Evolutionary conservation across 2,888 invertebrate species (phyloP).

Genomic region (Aproaerema taeniolella): DNA sequence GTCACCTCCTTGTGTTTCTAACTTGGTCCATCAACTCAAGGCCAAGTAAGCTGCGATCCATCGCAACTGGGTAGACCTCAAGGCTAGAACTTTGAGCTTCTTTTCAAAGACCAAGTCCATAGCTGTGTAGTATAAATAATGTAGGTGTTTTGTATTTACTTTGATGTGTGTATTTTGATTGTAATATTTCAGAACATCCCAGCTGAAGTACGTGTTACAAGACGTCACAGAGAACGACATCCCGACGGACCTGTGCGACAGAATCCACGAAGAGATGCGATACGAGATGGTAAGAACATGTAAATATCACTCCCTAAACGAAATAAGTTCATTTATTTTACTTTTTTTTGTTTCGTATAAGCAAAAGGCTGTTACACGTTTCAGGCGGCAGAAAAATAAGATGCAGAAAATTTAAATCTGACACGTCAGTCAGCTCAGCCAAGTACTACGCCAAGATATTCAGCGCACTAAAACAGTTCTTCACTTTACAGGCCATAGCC

Average conservation of each 20-base stretch:
- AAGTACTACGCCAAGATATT: conserved; percentile 70
- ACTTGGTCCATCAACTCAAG: no score
- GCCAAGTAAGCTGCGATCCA: no score
- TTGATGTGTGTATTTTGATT: no score
- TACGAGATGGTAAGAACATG: conserved; percentile 88
- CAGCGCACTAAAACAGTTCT: conserved; percentile 71
- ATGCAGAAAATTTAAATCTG: conserved; percentile 67
- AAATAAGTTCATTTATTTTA: conserved; percentile 27
- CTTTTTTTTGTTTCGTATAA: conserved; percentile 41
- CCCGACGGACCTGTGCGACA: conserved; percentile 90
- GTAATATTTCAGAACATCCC: conserved; percentile 84
- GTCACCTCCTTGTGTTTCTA: no score
- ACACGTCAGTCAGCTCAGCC: conserved; percentile 59
- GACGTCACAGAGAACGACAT: conserved; percentile 95
- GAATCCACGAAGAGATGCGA: conserved; percentile 94
- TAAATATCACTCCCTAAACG: conserved; percentile 57
- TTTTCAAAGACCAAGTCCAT: no score
- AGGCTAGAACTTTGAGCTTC: no score
- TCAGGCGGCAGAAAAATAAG: conserved; percentile 74
- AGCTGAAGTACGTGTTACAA: conserved; percentile 89
- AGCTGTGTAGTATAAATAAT: no score
- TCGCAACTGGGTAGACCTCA: no score
- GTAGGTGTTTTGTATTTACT: no score
- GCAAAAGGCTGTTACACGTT: conserved; percentile 43
- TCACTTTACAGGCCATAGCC: conserved; percentile 69